These are phyloP conservation scores for Drosophila busckii DNA, from an alignment of 1,140 invertebrate species.

Conservation along the genomic window DNA sequence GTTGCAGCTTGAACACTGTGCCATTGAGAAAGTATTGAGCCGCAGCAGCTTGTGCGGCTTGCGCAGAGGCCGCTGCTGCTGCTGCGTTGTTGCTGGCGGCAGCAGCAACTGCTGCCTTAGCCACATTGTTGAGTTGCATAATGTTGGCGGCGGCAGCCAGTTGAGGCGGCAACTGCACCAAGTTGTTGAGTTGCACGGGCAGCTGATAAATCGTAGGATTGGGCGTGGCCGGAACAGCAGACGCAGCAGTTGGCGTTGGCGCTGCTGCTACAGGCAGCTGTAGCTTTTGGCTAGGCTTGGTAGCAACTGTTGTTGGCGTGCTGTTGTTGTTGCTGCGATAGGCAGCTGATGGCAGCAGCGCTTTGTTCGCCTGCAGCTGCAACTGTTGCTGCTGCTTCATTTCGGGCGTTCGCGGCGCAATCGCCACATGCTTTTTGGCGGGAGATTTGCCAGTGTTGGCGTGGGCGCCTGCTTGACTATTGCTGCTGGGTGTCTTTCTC, in stretches of 20 bases:
- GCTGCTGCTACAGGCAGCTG: conserved; percentile 19
- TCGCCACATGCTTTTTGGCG: conserved; percentile 77
- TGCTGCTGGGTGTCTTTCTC: conserved; percentile 67
- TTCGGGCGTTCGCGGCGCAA: conserved; percentile 73
- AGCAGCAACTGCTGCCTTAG: conserved; percentile 57
- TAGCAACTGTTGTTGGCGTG: conserved; percentile 16
- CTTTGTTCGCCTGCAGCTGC: conserved; percentile 1
- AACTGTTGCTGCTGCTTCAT: conserved; percentile 65
- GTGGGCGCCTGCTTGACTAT: conserved; percentile 11
- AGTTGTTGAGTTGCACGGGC: conserved; percentile 73
- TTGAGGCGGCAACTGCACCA: conserved; percentile 76
- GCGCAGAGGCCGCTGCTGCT: conserved; percentile 55
- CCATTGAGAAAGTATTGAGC: conserved; percentile 77
- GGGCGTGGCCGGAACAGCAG: conserved; percentile 22
- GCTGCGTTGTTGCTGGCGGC: conserved; percentile 52
- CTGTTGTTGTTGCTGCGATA: conserved; percentile 32
- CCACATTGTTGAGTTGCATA: conserved; percentile 71
- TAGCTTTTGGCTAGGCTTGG: conserved; percentile 30
- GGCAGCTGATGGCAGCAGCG: conserved; percentile 5
- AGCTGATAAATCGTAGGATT: conserved; percentile 71
- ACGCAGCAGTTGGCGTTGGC: conserved; percentile 7
- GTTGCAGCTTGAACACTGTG: conserved; percentile 77
- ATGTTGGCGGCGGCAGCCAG: conserved; percentile 72
- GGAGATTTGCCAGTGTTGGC: conserved; percentile 62
- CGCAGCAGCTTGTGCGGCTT: conserved; percentile 67